phyloP scores from a whole-genome alignment of 2,113 vertebrate genomes.

The Thamnaconus septentrionalis region DNA sequence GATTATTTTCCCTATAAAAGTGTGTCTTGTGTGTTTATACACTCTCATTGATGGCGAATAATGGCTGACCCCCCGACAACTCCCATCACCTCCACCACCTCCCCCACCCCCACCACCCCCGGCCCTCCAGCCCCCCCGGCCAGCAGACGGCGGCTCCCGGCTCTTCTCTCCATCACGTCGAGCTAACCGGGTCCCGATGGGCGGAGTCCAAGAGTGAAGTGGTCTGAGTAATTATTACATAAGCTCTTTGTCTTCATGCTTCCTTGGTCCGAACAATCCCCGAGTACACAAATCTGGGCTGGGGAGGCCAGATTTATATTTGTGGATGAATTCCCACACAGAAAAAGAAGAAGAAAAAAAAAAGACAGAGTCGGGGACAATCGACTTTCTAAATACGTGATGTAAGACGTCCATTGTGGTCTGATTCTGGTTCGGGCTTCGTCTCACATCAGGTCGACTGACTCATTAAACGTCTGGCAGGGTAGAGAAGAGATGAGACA shows the following conservation, averaged over 20 bases:
- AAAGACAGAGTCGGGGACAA: neutral
- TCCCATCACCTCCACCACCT: too few relatives aligned
- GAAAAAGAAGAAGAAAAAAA: constrained; percentile 19
- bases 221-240: constrained; percentile 43
- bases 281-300: constrained; percentile 49
- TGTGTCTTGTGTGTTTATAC: too few relatives aligned
- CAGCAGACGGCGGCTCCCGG: too few relatives aligned
- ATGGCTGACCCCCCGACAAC: too few relatives aligned
- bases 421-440: neutral
- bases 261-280: constrained; percentile 55
- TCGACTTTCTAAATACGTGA: constrained; percentile 6
- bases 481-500: neutral
- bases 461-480: neutral
- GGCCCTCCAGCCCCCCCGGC: too few relatives aligned
- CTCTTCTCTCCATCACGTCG: too few relatives aligned
- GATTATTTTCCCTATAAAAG: too few relatives aligned
- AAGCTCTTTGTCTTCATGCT: constrained; percentile 61
- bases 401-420: constrained; percentile 32
- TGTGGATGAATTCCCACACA: constrained; percentile 40
- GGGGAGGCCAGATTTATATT: constrained; percentile 30
- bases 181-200: neutral
- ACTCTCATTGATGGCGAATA: too few relatives aligned
- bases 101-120: too few relatives aligned
- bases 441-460: neutral
- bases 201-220: constrained; percentile 11